Evolutionary conservation across 2,113 vertebrate genomes (phyloP).

Genomic region (Oreotragus oreotragus): DNA sequence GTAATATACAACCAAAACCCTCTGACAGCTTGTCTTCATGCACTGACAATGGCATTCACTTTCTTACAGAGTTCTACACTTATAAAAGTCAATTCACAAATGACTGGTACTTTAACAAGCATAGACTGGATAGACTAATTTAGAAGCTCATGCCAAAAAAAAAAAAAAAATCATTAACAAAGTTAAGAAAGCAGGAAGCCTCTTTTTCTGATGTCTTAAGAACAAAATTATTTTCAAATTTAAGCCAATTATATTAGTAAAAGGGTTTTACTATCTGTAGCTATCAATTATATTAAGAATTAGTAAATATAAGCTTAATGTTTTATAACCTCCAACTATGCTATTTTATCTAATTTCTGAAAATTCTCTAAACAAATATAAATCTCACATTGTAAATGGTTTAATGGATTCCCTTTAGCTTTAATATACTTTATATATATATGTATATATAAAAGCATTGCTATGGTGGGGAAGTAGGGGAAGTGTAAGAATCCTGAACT

Average conservation of each 20-base stretch:
- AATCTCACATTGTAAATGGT: constrained; percentile 22
- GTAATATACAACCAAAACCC: constrained; percentile 52
- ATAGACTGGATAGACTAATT: constrained; percentile 59
- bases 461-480: background rate
- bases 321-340: constrained; percentile 45
- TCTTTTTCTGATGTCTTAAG: constrained; percentile 53
- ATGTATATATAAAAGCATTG: constrained; percentile 29
- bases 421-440: background rate
- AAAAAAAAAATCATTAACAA: constrained; percentile 57
- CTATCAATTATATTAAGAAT: constrained; percentile 55
- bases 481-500: background rate
- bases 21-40: constrained; percentile 53
- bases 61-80: constrained; percentile 40
- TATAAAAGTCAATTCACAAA: constrained; percentile 66
- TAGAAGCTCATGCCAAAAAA: constrained; percentile 73
- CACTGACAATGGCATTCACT: constrained; percentile 50
- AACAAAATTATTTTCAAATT: constrained; percentile 67
- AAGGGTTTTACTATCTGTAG: constrained; percentile 36
- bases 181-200: constrained; percentile 69
- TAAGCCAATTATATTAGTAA: constrained; percentile 65
- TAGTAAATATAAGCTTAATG: constrained; percentile 47
- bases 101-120: constrained; percentile 72
- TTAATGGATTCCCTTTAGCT: constrained; percentile 64
- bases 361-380: constrained; percentile 39
- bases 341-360: constrained; percentile 43